Percentiles rank a stretch among this genome's conserved stretches.
phyloP scores from a whole-genome alignment of 92 coral and sea anemone genomes.

The Desmophyllum pertusum region DNA sequence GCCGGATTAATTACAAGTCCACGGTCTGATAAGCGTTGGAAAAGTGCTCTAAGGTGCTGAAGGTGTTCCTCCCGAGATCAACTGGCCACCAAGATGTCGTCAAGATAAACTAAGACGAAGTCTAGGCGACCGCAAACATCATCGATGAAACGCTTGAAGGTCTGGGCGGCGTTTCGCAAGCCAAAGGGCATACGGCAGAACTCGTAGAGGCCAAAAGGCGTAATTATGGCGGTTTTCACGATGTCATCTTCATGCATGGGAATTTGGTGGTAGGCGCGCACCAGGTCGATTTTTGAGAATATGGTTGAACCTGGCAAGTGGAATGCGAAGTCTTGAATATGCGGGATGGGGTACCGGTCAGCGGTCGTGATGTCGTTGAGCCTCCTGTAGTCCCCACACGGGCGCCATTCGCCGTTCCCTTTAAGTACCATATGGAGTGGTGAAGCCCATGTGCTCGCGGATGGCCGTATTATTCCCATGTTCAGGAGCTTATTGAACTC shows the following conservation, averaged over 20 bases:
- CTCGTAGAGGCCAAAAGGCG: conserved; percentile 61
- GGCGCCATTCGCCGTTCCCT: conserved; percentile 53
- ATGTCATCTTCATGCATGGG: conserved; percentile 43
- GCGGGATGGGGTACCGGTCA: conserved; percentile 59
- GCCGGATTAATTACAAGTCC: conserved; percentile 57
- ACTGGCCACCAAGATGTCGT: conserved; percentile 34
- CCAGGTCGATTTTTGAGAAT: conserved; percentile 47
- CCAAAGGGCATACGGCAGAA: conserved; percentile 59
- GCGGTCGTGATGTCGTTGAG: conserved; percentile 53
- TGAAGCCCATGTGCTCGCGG: conserved; percentile 66
- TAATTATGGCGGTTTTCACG: conserved; percentile 49
- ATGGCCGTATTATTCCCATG: conserved; percentile 47
- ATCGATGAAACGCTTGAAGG: conserved; percentile 61
- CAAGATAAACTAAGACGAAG: conserved; percentile 30
- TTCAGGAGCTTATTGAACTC: conserved; percentile 53
- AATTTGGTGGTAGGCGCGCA: conserved; percentile 61
- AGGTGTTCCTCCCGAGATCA: conserved; percentile 35
- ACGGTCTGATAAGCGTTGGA: conserved; percentile 51
- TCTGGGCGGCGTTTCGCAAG: conserved; percentile 51
- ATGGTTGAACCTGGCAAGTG: conserved; percentile 37
- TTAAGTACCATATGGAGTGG: conserved; percentile 55
- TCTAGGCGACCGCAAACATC: conserved; percentile 27
- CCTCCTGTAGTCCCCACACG: conserved; percentile 58
- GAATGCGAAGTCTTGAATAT: conserved; percentile 62
- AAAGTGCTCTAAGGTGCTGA: conserved; percentile 45